A percentile compares a stretch with the other conserved stretches of the same genome.
Evolutionary conservation across 2,797 vertebrate genomes (phyloP).

Genomic region (Poeciliopsis gracilis): DNA sequence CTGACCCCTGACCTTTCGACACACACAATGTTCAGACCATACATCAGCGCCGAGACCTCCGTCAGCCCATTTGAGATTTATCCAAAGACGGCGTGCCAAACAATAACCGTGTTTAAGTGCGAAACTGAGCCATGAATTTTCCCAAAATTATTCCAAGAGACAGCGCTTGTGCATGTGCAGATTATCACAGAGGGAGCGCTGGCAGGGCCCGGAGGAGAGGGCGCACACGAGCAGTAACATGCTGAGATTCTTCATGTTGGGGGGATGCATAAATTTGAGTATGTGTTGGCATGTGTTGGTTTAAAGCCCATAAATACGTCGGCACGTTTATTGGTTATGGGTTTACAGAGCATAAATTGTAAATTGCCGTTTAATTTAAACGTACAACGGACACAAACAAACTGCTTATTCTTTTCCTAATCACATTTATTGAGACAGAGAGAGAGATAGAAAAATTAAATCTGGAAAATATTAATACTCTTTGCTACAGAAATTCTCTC

Average conservation of each 20-base stretch:
- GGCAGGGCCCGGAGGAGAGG: constrained; percentile 35
- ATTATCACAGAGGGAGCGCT: constrained; percentile 48
- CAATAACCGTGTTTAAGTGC: constrained; percentile 68
- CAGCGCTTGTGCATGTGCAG: constrained; percentile 43
- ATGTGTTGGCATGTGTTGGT: constrained; percentile 29
- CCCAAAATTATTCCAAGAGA: constrained; percentile 57
- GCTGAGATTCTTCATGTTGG: constrained; percentile 17
- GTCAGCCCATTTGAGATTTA: constrained; percentile 57
- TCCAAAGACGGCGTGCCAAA: constrained; percentile 64
- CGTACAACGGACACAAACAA: neutral
- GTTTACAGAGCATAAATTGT: neutral
- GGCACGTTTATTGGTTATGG: constrained; percentile 16
- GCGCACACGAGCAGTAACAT: constrained; percentile 43
- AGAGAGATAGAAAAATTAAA: neutral
- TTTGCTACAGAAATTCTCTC: constrained; percentile 8
- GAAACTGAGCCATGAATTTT: constrained; percentile 58
- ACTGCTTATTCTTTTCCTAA: neutral
- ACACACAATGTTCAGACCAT: constrained; percentile 80
- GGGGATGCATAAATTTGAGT: constrained; percentile 15
- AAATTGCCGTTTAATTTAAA: constrained; percentile 1
- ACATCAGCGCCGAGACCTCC: constrained; percentile 73
- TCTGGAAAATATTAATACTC: neutral
- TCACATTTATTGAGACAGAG: neutral
- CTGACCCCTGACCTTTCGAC: constrained; percentile 83
- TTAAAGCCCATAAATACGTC: constrained; percentile 22